Evolutionary conservation across 2,888 invertebrate species (phyloP), one percentile per base, ranked within the genome.

Genomic region (Epinotia bilunana): DNA sequence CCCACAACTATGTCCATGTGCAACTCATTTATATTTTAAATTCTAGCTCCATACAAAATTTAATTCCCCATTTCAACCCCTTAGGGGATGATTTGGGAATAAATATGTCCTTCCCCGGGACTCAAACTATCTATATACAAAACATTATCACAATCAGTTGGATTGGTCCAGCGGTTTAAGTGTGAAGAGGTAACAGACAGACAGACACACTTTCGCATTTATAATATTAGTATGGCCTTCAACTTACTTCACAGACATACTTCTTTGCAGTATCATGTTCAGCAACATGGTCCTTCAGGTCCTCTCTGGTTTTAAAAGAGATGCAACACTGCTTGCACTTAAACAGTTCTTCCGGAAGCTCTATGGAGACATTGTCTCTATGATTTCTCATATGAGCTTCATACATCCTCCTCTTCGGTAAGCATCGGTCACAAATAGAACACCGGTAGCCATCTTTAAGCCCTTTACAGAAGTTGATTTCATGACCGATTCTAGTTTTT

Each of bases 181-280:
- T 28, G 23, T 28, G 23, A 28, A 28, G 23, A 28, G 23, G 23
- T 28, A 28, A 28, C 2, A 23, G 23, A 23, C 23, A 23, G 23
- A 23, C 23, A 23, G 23, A 23, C 23, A 28, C 23, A 28, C 23
- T 28, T 3, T 28, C 23, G 23, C 3, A 28, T 28, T 28, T 28
- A 28, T 28, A 28, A 28, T 28, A 43, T 7, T 53, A 18, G 23
- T 55, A 58, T 53, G 4, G n/a, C 49, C 60, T 58, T 9, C 23
- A 60, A 86, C 86, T 84, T 78, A 94, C 94, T 86, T 94, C 94
- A 83, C 94, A 94, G 72, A 94, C 83, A 86, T 83, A 93, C 70
- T 87, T 90, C 61, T 87, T 87, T 12, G 80, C 83, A 13, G 73
- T 79, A 1, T 79, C 80, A 81, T 91, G 90, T 63, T 83, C 81